These are phyloP conservation scores for Athene cunicularia DNA, from an alignment of 2,113 vertebrate genomes.

Conservation along the genomic window DNA sequence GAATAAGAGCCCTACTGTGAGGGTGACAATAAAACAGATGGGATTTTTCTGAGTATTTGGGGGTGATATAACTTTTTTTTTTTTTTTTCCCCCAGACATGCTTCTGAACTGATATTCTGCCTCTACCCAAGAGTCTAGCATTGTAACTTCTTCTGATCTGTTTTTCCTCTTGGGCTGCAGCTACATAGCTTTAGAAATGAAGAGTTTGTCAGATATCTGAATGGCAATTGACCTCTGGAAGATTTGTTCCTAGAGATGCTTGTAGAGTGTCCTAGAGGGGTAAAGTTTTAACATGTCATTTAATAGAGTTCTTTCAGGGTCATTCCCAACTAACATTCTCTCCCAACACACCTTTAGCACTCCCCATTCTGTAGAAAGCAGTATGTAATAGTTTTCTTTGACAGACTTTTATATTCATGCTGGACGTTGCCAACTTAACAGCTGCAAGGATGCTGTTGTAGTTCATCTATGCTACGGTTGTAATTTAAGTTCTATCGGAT, in stretches of 20 bases:
- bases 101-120: neutral
- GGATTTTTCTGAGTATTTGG: neutral
- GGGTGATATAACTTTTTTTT: neutral
- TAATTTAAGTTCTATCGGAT: neutral
- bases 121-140: neutral
- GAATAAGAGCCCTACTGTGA: neutral
- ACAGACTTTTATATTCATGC: neutral
- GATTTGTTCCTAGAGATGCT: neutral
- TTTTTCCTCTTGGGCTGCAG: neutral
- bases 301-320: neutral
- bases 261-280: neutral
- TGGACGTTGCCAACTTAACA: neutral
- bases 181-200: neutral
- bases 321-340: neutral
- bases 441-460: neutral
- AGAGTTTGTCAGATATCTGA: neutral
- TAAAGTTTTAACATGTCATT: neutral
- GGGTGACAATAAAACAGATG: neutral
- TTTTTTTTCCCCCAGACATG: neutral
- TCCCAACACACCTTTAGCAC: neutral
- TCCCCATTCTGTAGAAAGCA: neutral
- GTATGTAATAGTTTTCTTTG: neutral
- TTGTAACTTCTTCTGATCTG: neutral
- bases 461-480: neutral
- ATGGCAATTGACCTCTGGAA: neutral